Percentiles rank a stretch among this genome's conserved stretches.
Evolutionary conservation across 2,888 invertebrate genomes (phyloP).

Genomic region (Sarcophaga variegata): DNA sequence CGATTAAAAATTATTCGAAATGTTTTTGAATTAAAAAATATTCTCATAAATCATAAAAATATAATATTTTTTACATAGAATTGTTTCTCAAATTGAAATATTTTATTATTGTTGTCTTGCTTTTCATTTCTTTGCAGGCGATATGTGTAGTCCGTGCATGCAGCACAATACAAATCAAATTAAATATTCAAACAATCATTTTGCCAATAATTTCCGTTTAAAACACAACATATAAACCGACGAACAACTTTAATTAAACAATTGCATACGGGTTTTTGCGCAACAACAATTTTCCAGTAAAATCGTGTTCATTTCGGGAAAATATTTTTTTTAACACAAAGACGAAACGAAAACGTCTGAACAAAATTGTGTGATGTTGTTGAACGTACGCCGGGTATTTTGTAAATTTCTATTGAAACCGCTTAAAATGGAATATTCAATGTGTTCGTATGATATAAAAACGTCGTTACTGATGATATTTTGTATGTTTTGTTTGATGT

Average conservation of each 20-base stretch:
- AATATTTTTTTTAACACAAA: not conserved
- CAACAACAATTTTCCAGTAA: constrained; percentile 21
- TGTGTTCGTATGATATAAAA: constrained; percentile 30
- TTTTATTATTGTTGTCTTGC: too few species aligned
- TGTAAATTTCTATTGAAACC: constrained; percentile 54
- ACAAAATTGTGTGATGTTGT: constrained; percentile 38
- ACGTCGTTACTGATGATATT: constrained; percentile 31
- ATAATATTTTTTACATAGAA: too few species aligned
- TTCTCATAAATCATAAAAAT: too few species aligned
- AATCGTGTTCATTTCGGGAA: constrained; percentile 28
- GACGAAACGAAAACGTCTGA: constrained; percentile 9
- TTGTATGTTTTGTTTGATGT: constrained; percentile 42
- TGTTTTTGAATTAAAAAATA: too few species aligned
- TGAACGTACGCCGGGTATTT: not conserved
- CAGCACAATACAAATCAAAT: too few species aligned
- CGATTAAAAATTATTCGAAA: too few species aligned
- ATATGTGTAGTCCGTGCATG: too few species aligned
- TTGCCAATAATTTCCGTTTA: constrained; percentile 58
- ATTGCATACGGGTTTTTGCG: constrained; percentile 4
- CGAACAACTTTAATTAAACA: not conserved
- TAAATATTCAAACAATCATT: too few species aligned
- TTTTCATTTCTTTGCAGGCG: too few species aligned
- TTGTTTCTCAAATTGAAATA: too few species aligned
- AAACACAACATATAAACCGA: not conserved
- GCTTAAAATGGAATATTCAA: constrained; percentile 43